These are phyloP conservation scores for Xestia rhomboidea DNA, from an alignment of 2,888 invertebrate genomes.

Conservation along the genomic window DNA sequence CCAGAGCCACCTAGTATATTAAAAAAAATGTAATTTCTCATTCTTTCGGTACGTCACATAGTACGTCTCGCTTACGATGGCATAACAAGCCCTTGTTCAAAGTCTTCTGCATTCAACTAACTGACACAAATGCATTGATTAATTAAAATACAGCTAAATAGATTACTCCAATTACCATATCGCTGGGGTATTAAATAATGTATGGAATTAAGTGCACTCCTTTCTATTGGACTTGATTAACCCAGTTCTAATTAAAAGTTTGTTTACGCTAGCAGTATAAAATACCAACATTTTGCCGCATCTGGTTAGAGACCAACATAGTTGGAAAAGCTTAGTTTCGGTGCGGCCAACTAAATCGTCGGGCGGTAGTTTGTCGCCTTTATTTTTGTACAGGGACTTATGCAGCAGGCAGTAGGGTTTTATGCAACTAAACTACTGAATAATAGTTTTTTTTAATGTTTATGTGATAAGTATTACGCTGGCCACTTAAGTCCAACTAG, in stretches of 20 bases:
- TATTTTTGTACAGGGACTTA: conserved; percentile 20
- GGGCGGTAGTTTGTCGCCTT: conserved; percentile 2
- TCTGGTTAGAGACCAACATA: conserved; percentile 19
- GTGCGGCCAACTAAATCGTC: neutral
- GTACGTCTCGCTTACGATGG: neutral
- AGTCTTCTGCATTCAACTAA: conserved; percentile 33
- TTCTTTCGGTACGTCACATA: neutral
- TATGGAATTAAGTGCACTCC: conserved; percentile 52
- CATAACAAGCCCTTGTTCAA: conserved; percentile 17
- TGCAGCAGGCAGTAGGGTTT: neutral
- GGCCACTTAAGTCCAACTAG: neutral
- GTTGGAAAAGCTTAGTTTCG: conserved; percentile 15
- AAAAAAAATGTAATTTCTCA: neutral
- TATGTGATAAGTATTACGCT: no score
- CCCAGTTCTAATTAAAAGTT: conserved; percentile 46
- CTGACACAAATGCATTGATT: conserved; percentile 58
- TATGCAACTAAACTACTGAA: neutral
- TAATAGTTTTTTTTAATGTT: no score
- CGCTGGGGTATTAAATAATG: conserved; percentile 63
- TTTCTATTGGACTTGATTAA: conserved; percentile 54
- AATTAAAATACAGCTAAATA: conserved; percentile 57
- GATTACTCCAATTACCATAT: conserved; percentile 58
- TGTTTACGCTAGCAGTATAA: conserved; percentile 27
- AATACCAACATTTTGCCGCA: conserved; percentile 38
- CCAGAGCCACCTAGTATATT: neutral